Evolutionary conservation across 2,888 invertebrate genomes (phyloP).

Genomic region (Harpalus rufipes): DNA sequence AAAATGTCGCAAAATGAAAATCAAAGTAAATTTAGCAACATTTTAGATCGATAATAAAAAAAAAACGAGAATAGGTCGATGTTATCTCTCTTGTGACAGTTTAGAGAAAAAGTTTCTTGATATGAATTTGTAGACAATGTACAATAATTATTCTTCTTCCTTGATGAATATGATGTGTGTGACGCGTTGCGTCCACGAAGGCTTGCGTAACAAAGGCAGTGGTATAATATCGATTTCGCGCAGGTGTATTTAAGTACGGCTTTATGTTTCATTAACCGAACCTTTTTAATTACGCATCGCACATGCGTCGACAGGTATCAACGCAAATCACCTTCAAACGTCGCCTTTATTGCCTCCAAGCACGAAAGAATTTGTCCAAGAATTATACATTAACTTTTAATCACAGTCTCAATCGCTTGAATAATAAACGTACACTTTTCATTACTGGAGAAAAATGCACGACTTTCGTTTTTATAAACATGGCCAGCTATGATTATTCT

Average conservation of each 20-base stretch:
- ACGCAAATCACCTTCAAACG: constrained; percentile 57
- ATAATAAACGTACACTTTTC: constrained; percentile 53
- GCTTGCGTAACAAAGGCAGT: constrained; percentile 22
- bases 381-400: constrained; percentile 62
- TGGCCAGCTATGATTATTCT: constrained; percentile 31
- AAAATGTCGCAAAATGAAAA: too few species aligned
- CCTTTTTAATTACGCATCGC: constrained; percentile 61
- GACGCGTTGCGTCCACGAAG: not conserved
- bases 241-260: constrained; percentile 38
- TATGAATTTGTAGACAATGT: not conserved
- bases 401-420: constrained; percentile 56
- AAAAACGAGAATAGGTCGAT: too few species aligned
- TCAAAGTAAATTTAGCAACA: too few species aligned
- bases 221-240: constrained; percentile 9
- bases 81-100: too few species aligned
- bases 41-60: too few species aligned
- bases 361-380: constrained; percentile 59
- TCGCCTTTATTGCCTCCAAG: constrained; percentile 50
- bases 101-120: too few species aligned
- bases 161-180: constrained; percentile 1
- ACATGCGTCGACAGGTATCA: constrained; percentile 62
- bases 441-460: constrained; percentile 47
- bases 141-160: not conserved
- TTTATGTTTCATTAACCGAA: constrained; percentile 48
- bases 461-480: constrained; percentile 42